A percentile compares a stretch with the other conserved stretches of the same genome.
Conservation (phyloP, 2,797 vertebrate genomes). For the Danionella dracula region DNA sequence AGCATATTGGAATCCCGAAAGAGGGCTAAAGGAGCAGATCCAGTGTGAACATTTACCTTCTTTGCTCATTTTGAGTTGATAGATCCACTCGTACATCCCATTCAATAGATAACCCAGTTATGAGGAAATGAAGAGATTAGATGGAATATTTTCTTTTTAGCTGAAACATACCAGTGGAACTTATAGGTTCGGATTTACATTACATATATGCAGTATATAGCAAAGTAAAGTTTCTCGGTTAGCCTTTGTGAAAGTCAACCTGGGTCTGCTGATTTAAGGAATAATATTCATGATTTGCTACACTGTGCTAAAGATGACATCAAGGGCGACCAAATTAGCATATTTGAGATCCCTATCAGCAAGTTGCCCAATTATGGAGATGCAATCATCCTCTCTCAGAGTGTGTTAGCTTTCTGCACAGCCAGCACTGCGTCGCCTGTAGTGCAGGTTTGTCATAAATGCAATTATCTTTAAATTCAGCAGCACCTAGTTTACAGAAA, state of each 20-base stretch:
- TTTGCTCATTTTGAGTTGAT: conserved; percentile 1
- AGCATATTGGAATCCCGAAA: background rate
- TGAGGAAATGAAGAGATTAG: no score
- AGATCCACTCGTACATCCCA: no score
- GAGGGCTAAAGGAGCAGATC: conserved; percentile 10
- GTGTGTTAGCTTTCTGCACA: conserved; percentile 30
- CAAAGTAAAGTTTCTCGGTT: background rate
- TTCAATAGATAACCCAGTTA: no score
- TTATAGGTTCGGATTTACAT: no score
- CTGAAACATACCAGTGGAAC: no score
- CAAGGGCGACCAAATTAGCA: conserved; percentile 40
- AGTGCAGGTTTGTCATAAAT: conserved; percentile 65
- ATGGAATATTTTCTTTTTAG: no score
- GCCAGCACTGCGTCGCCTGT: conserved; percentile 67
- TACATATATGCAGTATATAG: no score
- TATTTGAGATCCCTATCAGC: conserved; percentile 44
- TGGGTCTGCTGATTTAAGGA: background rate
- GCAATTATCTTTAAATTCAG: conserved; percentile 71
- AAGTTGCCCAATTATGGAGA: conserved; percentile 40
- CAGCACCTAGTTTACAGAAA: conserved; percentile 59
- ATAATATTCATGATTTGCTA: background rate
- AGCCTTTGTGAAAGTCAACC: background rate
- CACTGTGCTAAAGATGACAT: conserved; percentile 11
- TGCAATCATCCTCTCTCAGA: conserved; percentile 32
- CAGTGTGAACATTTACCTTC: conserved; percentile 1